Percentiles rank a stretch among this genome's conserved stretches.
phyloP scores from a whole-genome alignment of 2,797 vertebrate genomes.

The Rhinophrynus dorsalis region DNA sequence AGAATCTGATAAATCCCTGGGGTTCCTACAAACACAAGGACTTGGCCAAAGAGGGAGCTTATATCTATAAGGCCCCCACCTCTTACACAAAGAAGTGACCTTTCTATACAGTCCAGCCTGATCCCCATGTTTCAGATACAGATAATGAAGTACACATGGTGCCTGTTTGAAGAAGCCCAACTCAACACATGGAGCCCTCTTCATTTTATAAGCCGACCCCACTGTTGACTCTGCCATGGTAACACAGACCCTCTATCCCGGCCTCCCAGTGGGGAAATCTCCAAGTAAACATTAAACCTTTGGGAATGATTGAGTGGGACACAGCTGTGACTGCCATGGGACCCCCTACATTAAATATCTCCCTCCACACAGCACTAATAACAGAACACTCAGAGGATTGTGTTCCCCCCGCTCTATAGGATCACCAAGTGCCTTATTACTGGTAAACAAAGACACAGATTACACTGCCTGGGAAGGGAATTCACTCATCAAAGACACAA shows the following conservation, averaged over 20 bases:
- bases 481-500: no score
- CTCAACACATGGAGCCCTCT: slow-evolving; percentile 1
- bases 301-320: slow-evolving; percentile 22
- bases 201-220: background rate
- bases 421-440: background rate
- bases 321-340: slow-evolving; percentile 45
- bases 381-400: background rate
- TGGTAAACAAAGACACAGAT: background rate
- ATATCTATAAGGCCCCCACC: no score
- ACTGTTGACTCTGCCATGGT: slow-evolving; percentile 11
- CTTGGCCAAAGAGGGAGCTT: no score
- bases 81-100: no score
- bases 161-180: slow-evolving; percentile 15
- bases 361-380: slow-evolving; percentile 9
- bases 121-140: background rate
- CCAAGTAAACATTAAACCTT: slow-evolving; percentile 21
- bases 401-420: background rate
- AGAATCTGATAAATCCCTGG: no score
- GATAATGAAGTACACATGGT: background rate
- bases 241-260: slow-evolving; percentile 4
- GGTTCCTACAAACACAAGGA: no score
- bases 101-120: background rate
- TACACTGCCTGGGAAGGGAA: no score
- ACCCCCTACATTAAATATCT: slow-evolving; percentile 17
- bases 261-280: background rate